Conservation (phyloP, 1,140 invertebrate species). For the Manduca sexta region DNA sequence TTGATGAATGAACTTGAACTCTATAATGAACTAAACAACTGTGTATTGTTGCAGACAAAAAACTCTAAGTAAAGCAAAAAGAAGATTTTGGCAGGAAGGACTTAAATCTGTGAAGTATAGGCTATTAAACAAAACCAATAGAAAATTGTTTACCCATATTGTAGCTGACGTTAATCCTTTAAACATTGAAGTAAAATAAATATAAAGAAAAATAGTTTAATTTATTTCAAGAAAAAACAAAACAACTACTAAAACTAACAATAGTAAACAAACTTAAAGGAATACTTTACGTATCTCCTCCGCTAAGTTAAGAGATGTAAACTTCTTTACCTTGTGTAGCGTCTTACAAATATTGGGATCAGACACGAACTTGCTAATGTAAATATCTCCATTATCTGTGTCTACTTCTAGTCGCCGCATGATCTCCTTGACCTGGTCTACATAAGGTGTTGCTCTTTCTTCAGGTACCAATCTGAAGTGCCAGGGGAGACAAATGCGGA, state of each 20-base stretch:
- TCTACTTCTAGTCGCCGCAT: slow-evolving; percentile 41
- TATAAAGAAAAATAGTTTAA: neutral
- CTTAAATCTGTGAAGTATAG: slow-evolving; percentile 12
- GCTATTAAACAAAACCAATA: slow-evolving; percentile 8
- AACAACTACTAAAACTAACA: neutral
- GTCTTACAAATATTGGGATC: slow-evolving; percentile 46
- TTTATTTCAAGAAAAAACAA: slow-evolving; percentile 1
- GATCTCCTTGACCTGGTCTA: slow-evolving; percentile 30
- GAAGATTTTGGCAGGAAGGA: slow-evolving; percentile 13
- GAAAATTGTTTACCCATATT: slow-evolving; percentile 21
- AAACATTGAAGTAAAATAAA: neutral
- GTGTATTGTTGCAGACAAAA: slow-evolving; percentile 4
- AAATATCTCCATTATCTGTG: slow-evolving; percentile 55
- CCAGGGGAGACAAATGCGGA: slow-evolving; percentile 58
- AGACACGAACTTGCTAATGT: slow-evolving; percentile 45
- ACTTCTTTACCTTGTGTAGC: slow-evolving; percentile 53
- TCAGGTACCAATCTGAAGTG: slow-evolving; percentile 46
- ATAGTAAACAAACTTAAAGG: slow-evolving; percentile 6
- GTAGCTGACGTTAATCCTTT: slow-evolving; percentile 15
- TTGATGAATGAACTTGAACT: too few relatives aligned
- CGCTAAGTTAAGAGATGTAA: slow-evolving; percentile 36
- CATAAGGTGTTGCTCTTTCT: slow-evolving; percentile 32
- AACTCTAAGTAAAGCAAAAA: slow-evolving; percentile 3
- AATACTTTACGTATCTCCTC: slow-evolving; percentile 36
- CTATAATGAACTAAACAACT: neutral